Evolutionary conservation across 2,113 vertebrate species (phyloP).

Genomic region (Jacana jacana): DNA sequence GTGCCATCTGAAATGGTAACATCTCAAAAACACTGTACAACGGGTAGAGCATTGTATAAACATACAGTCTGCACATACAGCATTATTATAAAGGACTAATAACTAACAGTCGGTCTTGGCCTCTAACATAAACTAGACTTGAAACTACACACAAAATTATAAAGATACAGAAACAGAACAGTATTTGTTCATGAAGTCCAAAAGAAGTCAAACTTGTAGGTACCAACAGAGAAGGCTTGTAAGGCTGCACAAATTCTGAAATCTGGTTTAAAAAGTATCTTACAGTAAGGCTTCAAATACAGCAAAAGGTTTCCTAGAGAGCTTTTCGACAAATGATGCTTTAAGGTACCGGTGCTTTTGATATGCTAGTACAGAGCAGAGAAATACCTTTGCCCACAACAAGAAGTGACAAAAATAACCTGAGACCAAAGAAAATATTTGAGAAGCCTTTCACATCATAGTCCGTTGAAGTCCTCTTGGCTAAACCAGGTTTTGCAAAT

Average conservation of each 20-base stretch:
- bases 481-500: slow-evolving; percentile 58
- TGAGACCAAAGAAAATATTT: slow-evolving; percentile 37
- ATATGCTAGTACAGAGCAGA: slow-evolving; percentile 26
- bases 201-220: slow-evolving; percentile 54
- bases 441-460: slow-evolving; percentile 46
- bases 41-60: slow-evolving; percentile 61
- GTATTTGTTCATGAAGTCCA: slow-evolving; percentile 69
- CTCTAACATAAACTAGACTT: slow-evolving; percentile 36
- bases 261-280: slow-evolving; percentile 38
- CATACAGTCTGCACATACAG: slow-evolving; percentile 74
- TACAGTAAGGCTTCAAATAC: slow-evolving; percentile 62
- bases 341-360: slow-evolving; percentile 24
- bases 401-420: slow-evolving; percentile 22
- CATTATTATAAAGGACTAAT: slow-evolving; percentile 43
- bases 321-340: slow-evolving; percentile 16
- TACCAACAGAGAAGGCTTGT: slow-evolving; percentile 49
- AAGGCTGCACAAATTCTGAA: slow-evolving; percentile 54
- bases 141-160: slow-evolving; percentile 58
- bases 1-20: slow-evolving; percentile 71
- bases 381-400: slow-evolving; percentile 31
- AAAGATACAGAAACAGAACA: slow-evolving; percentile 62
- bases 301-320: slow-evolving; percentile 47
- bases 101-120: slow-evolving; percentile 60
- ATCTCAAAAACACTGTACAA: slow-evolving; percentile 77
- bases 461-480: slow-evolving; percentile 72